A percentile compares a stretch with the other conserved stretches of the same genome.
These are phyloP conservation scores for Engraulis encrasicolus DNA, from an alignment of 2,113 vertebrate species.

Conservation along the genomic window DNA sequence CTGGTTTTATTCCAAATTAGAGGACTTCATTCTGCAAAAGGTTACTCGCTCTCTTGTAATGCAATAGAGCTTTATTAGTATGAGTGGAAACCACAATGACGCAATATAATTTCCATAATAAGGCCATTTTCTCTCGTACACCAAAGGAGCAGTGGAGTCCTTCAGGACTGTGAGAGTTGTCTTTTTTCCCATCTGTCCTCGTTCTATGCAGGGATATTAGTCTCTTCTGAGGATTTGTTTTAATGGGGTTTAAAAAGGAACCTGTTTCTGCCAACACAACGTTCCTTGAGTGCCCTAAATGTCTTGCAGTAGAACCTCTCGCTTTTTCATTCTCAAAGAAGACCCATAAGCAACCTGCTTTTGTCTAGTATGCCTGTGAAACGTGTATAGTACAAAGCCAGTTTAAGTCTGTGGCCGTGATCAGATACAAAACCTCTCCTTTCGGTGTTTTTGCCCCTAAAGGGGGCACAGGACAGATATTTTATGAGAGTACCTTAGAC, in stretches of 20 bases:
- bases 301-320: neutral
- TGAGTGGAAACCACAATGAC: neutral
- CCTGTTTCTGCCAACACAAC: neutral
- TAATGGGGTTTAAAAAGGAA: neutral
- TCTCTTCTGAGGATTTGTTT: neutral
- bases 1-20: neutral
- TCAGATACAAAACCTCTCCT: no score
- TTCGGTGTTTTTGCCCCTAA: no score
- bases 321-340: neutral
- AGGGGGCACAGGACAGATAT: no score
- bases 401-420: no score
- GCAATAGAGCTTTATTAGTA: neutral
- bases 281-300: neutral
- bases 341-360: neutral
- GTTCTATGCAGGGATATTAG: neutral
- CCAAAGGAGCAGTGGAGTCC: neutral
- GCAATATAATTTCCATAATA: slow-evolving; percentile 7
- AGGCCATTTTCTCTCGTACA: neutral
- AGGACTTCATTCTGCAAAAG: neutral
- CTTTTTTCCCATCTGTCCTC: no score
- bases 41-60: neutral
- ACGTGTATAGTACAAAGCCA: no score
- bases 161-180: neutral
- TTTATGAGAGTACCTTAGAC: no score
- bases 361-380: neutral